phyloP scores from a whole-genome alignment of 2,888 invertebrate species.

The Drosophila macrothrix region DNA sequence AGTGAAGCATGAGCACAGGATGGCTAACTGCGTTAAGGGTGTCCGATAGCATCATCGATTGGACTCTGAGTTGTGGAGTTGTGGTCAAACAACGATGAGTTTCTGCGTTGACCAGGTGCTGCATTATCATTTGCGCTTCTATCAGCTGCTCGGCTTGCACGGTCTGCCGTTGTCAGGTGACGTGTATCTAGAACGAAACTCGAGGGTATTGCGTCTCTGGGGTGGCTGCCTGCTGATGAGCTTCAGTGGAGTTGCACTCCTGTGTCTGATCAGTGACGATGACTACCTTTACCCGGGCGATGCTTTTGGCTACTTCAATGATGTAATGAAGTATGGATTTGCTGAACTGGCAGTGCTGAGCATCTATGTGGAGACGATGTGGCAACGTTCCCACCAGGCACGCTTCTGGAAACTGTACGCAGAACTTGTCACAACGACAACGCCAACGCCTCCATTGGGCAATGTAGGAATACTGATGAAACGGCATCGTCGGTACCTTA shows the following conservation, averaged over 20 bases:
- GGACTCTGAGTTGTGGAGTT: not conserved
- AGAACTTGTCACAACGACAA: conserved; percentile 9
- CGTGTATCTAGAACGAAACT: not conserved
- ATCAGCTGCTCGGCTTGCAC: conserved; percentile 75
- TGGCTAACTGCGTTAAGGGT: not conserved
- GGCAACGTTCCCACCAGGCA: conserved; percentile 35
- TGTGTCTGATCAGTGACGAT: conserved; percentile 54
- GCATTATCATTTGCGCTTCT: conserved; percentile 65
- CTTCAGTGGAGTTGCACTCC: conserved; percentile 31
- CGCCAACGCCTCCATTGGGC: not conserved
- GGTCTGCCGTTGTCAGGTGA: conserved; percentile 56
- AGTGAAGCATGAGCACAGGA: not conserved
- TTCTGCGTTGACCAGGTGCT: conserved; percentile 49
- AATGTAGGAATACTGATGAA: conserved; percentile 14
- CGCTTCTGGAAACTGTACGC: conserved; percentile 69
- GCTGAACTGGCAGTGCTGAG: conserved; percentile 63
- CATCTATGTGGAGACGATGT: conserved; percentile 66
- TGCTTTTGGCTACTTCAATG: conserved; percentile 69
- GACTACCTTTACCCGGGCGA: conserved; percentile 63
- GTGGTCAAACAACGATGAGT: conserved; percentile 39
- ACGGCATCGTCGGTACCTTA: conserved; percentile 59
- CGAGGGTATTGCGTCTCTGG: conserved; percentile 52
- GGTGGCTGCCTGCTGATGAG: conserved; percentile 42
- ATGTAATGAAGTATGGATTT: conserved; percentile 66
- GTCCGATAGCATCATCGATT: not conserved